These are phyloP conservation scores for Cuculus canorus DNA, from an alignment of 2,797 vertebrate genomes.

Conservation along the genomic window DNA sequence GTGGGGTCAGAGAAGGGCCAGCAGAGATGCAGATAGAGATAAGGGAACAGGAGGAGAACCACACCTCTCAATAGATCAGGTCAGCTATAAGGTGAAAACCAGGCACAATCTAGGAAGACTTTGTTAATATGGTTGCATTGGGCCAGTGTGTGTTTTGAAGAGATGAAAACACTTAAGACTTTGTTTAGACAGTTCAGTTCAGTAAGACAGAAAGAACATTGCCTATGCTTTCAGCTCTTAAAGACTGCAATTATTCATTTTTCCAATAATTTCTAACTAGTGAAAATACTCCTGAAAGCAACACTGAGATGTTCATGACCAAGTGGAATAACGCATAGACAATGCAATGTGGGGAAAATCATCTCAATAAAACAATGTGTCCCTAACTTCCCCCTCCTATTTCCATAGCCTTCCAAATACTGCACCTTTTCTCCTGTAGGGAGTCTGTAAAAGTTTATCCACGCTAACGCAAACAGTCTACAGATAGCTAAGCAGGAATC, in stretches of 20 bases:
- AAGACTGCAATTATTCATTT: not conserved
- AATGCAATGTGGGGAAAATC: not conserved
- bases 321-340: not conserved
- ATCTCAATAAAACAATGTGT: not conserved
- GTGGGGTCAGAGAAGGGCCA: not conserved
- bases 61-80: not conserved
- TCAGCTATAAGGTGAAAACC: not conserved
- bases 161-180: not conserved
- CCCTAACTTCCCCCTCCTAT: not conserved
- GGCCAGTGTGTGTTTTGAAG: not conserved
- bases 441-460: not conserved
- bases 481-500: not conserved
- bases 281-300: not conserved
- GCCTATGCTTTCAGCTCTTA: not conserved
- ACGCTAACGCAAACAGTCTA: not conserved
- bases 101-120: not conserved
- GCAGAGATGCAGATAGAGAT: not conserved
- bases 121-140: not conserved
- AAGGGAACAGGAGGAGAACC: not conserved
- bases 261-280: not conserved
- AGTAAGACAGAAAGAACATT: not conserved
- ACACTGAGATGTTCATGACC: not conserved
- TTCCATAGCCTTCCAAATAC: not conserved
- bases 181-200: not conserved
- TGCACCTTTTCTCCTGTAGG: not conserved